Conservation (phyloP, 2,113 vertebrate genomes). For the Oreamnos americanus region DNA sequence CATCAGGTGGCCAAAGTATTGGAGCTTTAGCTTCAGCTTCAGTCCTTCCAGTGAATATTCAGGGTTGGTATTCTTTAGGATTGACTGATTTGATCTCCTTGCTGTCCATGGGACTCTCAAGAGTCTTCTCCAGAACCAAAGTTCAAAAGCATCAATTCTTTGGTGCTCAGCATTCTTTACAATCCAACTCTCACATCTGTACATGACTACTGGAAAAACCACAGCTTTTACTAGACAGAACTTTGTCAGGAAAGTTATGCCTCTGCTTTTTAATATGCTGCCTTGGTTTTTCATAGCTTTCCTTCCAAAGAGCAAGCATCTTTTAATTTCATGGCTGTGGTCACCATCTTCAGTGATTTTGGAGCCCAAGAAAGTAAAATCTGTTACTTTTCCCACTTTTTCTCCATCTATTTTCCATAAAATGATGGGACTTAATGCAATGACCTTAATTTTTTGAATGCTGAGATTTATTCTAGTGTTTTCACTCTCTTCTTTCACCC, state of each 20-base stretch:
- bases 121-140: not conserved
- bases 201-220: not conserved
- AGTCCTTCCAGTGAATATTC: not conserved
- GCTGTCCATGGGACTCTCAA: not conserved
- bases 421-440: not conserved
- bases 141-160: not conserved
- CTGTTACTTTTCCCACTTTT: not conserved
- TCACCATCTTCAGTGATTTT: not conserved
- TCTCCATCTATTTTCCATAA: not conserved
- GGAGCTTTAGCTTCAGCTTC: not conserved
- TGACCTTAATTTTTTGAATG: not conserved
- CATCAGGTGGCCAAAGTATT: not conserved
- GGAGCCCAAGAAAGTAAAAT: not conserved
- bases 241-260: not conserved
- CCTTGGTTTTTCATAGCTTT: not conserved
- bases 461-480: not conserved
- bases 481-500: not conserved
- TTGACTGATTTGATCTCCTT: not conserved
- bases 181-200: not conserved
- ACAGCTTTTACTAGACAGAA: not conserved
- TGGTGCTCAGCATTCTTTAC: not conserved
- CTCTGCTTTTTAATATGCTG: not conserved
- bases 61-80: not conserved
- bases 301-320: fast-evolving
- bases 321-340: not conserved